phyloP scores from a whole-genome alignment of 2,797 vertebrate species.

The Micrastur ruficollis region DNA sequence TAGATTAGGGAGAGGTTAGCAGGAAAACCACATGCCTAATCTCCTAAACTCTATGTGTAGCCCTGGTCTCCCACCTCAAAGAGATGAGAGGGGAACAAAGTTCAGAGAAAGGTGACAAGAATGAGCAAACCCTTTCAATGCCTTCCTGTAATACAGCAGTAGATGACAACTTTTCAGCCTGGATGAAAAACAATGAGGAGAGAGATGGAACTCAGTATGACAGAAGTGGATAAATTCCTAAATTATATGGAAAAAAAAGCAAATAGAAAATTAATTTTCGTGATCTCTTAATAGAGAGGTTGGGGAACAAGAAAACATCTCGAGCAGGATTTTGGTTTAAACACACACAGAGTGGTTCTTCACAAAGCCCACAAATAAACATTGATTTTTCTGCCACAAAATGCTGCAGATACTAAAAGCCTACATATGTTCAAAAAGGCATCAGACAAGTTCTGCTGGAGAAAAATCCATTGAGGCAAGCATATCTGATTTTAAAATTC shows the following conservation, averaged over 20 bases:
- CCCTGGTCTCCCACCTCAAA: neutral
- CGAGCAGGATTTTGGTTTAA: neutral
- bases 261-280: neutral
- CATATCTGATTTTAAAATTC: neutral
- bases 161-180: neutral
- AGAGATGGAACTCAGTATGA: neutral
- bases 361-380: neutral
- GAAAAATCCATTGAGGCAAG: neutral
- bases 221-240: neutral
- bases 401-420: neutral
- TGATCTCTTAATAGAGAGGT: neutral
- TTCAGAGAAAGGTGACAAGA: neutral
- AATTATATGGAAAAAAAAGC: fast-evolving
- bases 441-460: neutral
- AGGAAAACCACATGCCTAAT: neutral
- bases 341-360: neutral
- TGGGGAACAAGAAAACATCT: neutral
- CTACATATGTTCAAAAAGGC: neutral
- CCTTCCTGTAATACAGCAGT: neutral
- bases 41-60: neutral
- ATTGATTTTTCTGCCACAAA: neutral
- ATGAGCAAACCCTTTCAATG: neutral
- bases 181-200: neutral
- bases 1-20: neutral
- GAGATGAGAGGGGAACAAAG: neutral